These are phyloP conservation scores for Onthophagus taurus DNA, from an alignment of 1,140 invertebrate species.

Conservation along the genomic window DNA sequence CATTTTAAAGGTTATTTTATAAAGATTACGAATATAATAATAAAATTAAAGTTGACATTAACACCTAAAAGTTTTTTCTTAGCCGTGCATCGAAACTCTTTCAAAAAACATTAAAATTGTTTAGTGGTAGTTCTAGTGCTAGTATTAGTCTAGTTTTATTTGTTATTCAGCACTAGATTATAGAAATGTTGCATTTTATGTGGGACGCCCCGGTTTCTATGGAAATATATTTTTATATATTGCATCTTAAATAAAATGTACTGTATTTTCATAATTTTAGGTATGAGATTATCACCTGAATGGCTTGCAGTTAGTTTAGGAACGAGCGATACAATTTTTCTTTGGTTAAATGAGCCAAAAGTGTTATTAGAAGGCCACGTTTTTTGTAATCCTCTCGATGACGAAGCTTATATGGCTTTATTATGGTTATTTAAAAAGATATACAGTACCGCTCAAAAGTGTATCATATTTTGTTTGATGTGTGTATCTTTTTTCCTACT, in stretches of 20 bases:
- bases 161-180: too few relatives aligned
- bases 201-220: too few relatives aligned
- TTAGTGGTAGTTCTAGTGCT: too few relatives aligned
- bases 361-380: slow-evolving; percentile 70
- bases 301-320: slow-evolving; percentile 86
- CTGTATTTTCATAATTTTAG: slow-evolving; percentile 37
- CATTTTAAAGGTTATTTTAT: too few relatives aligned
- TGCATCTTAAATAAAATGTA: background rate
- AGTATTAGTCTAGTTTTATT: too few relatives aligned
- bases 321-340: slow-evolving; percentile 85
- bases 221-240: too few relatives aligned
- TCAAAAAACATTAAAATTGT: too few relatives aligned
- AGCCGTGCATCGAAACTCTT: too few relatives aligned
- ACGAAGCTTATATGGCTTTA: slow-evolving; percentile 73
- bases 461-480: background rate
- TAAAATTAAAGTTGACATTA: too few relatives aligned
- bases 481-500: background rate
- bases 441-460: slow-evolving; percentile 1
- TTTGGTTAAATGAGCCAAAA: slow-evolving; percentile 62
- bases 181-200: too few relatives aligned
- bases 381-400: slow-evolving; percentile 73
- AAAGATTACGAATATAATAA: too few relatives aligned
- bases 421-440: slow-evolving; percentile 54
- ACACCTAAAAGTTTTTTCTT: too few relatives aligned
- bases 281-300: slow-evolving; percentile 66